phyloP scores from a whole-genome alignment of 1,140 invertebrate species.

The Micrasema longulum region DNA sequence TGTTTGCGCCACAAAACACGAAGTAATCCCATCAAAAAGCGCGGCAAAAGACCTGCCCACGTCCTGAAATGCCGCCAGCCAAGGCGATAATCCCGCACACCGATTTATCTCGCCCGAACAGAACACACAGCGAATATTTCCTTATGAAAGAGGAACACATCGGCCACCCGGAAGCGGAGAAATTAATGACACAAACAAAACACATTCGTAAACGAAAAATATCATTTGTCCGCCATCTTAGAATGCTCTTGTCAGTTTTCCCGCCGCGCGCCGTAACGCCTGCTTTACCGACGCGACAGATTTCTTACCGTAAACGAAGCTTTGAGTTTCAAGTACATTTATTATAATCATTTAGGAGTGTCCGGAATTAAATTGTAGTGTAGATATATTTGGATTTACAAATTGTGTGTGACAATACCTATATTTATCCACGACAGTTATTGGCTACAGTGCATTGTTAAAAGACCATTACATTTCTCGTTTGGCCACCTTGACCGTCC shows the following conservation, averaged over 20 bases:
- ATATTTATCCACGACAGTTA: slow-evolving; percentile 41
- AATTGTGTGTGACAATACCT: slow-evolving; percentile 45
- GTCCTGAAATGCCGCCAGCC: slow-evolving; percentile 28
- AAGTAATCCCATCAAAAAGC: slow-evolving; percentile 44
- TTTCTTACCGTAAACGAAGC: slow-evolving; percentile 22
- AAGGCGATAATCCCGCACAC: slow-evolving; percentile 44
- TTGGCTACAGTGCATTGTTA: background rate
- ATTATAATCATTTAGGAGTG: slow-evolving; percentile 27
- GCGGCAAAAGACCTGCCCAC: slow-evolving; percentile 31
- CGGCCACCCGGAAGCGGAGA: slow-evolving; percentile 38
- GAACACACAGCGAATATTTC: slow-evolving; percentile 5
- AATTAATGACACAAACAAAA: slow-evolving; percentile 40
- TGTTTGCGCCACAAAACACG: slow-evolving; percentile 41
- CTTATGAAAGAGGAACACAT: background rate
- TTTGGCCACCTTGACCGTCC: too few species aligned
- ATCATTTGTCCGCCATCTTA: slow-evolving; percentile 4
- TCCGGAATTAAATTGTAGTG: slow-evolving; percentile 1
- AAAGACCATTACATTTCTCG: too few species aligned
- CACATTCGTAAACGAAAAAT: slow-evolving; percentile 21
- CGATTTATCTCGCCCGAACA: slow-evolving; percentile 42
- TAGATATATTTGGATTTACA: slow-evolving; percentile 42
- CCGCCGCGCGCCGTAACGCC: background rate
- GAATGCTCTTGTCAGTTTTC: too few species aligned
- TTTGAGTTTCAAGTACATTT: slow-evolving; percentile 36
- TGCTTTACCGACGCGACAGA: slow-evolving; percentile 14